Conservation (phyloP, 2,888 invertebrate species). For the Kryphioiulus occultus region DNA sequence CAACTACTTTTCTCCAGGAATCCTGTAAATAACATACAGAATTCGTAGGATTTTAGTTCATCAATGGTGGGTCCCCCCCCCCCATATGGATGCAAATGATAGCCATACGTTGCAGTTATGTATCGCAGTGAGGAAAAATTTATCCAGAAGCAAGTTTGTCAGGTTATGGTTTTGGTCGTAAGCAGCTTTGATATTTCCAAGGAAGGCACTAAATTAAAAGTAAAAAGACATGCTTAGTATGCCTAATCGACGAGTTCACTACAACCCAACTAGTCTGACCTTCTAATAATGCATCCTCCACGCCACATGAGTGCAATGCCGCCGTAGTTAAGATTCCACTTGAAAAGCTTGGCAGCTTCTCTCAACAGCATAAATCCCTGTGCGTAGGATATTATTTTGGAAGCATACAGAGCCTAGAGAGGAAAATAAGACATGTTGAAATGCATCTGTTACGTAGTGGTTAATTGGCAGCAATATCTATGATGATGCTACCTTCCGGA, state of each 20-base stretch:
- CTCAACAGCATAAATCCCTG: constrained; percentile 96
- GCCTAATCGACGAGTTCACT: background rate
- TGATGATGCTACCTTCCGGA: constrained; percentile 69
- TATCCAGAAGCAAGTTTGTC: constrained; percentile 86
- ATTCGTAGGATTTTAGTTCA: background rate
- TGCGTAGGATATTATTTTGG: constrained; percentile 98
- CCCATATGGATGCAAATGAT: too few species aligned
- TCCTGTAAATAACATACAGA: constrained; percentile 59
- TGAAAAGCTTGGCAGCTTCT: constrained; percentile 87
- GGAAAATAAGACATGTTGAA: background rate
- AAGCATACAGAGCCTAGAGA: constrained; percentile 90
- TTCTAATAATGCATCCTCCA: constrained; percentile 97
- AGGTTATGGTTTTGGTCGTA: constrained; percentile 88
- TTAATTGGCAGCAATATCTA: background rate
- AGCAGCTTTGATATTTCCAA: constrained; percentile 91
- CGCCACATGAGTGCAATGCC: constrained; percentile 99
- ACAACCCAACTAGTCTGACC: constrained; percentile 65
- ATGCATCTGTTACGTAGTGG: background rate
- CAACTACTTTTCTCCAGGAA: constrained; percentile 86
- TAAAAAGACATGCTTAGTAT: background rate
- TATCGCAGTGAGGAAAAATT: constrained; percentile 89
- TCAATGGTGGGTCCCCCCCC: too few species aligned
- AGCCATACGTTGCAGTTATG: constrained; percentile 72
- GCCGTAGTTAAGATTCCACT: constrained; percentile 96
- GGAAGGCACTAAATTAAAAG: constrained; percentile 71